Evolutionary conservation across 2,113 vertebrate species (phyloP).

Genomic region (Physeter macrocephalus): DNA sequence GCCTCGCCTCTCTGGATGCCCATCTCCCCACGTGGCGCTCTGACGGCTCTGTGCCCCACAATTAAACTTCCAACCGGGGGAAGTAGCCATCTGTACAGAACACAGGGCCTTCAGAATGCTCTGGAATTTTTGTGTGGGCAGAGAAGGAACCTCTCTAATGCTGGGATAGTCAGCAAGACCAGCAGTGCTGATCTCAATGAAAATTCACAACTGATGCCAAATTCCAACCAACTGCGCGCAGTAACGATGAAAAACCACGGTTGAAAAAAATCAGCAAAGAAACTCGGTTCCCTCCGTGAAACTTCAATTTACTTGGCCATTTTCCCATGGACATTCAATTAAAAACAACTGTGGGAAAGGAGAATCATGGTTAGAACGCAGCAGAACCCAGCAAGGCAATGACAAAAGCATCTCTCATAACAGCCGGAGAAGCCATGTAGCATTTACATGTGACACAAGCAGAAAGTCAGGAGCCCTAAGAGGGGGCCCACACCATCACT

Average conservation of each 20-base stretch:
- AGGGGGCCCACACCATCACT: not conserved
- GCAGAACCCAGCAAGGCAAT: not conserved
- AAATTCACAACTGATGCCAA: not conserved
- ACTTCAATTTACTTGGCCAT: conserved; percentile 33
- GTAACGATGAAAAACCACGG: not conserved
- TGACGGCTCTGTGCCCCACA: not conserved
- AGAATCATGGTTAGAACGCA: not conserved
- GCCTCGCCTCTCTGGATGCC: not conserved
- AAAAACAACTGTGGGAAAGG: conserved; percentile 51
- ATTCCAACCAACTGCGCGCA: conserved; percentile 15
- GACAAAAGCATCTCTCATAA: not conserved
- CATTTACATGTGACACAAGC: not conserved
- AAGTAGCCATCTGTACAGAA: not conserved
- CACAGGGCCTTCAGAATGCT: not conserved
- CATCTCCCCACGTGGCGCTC: rapidly evolving
- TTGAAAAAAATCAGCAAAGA: not conserved
- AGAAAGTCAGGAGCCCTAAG: not conserved
- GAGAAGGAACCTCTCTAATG: not conserved
- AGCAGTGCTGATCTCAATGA: not conserved
- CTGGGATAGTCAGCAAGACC: not conserved
- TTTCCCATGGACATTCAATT: conserved; percentile 40
- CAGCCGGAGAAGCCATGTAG: not conserved
- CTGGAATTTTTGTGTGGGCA: not conserved
- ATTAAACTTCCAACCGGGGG: not conserved
- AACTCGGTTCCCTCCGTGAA: not conserved